phyloP scores from a whole-genome alignment of 2,113 vertebrate genomes.

The Hippocampus abdominalis region DNA sequence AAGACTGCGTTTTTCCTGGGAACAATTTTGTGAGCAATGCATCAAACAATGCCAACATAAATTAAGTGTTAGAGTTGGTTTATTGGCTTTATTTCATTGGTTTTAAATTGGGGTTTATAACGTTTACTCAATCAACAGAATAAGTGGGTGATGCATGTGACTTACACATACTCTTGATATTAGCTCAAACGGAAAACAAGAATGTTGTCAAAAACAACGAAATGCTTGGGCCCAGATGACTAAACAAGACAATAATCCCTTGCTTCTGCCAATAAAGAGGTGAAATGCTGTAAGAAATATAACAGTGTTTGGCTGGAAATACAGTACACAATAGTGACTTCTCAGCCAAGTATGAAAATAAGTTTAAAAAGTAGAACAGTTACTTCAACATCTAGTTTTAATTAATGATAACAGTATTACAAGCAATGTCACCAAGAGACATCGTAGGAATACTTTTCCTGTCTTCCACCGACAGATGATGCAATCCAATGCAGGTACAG shows the following conservation, averaged over 20 bases:
- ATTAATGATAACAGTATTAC: background rate
- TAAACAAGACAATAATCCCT: background rate
- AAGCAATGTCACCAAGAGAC: background rate
- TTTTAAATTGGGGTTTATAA: background rate
- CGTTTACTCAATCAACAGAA: background rate
- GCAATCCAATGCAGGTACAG: slow-evolving; percentile 46
- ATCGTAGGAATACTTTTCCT: background rate
- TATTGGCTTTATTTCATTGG: background rate
- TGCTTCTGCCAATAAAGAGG: background rate
- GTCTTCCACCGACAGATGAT: slow-evolving; percentile 43
- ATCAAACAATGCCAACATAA: background rate
- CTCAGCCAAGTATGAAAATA: background rate
- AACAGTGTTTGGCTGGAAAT: background rate
- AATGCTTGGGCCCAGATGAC: background rate
- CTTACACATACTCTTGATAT: background rate
- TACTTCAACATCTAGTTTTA: background rate
- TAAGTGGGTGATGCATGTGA: background rate
- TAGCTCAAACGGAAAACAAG: background rate
- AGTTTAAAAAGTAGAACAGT: background rate
- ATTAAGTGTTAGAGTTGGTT: background rate
- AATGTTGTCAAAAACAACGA: background rate
- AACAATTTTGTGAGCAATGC: too few relatives aligned
- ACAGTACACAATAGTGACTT: background rate
- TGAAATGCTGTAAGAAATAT: background rate
- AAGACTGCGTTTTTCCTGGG: background rate